Evolutionary conservation across 2,797 vertebrate species (phyloP), one percentile per base, ranked within the genome.

Genomic region (Pitangus sulphuratus): DNA sequence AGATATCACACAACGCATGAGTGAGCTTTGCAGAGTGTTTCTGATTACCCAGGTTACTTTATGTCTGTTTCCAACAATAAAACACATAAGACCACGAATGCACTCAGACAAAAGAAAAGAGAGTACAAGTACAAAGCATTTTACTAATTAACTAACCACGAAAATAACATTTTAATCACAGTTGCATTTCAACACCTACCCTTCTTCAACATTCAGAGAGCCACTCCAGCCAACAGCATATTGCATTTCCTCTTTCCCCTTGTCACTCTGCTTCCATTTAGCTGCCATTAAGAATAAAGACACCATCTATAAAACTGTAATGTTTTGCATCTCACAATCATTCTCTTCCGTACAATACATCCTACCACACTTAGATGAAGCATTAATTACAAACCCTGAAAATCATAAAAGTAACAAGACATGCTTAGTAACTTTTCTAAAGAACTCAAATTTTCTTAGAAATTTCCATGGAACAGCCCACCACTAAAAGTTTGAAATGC

Each of bases 221-320:
- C 99, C 99, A 69, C 98, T 99, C 99, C 99, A 99, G 51, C 98
- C 98, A 96, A 99, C 98, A 69, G 98, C 98, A 96, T 99, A 98
- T 5, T 98, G 99, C 99, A 99, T 99, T 98, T 99, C 99, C 94
- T 99, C 99, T 95, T 98, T 98, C 50, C 99, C 99, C 56, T 98
- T 98, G 92, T 98, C 98, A 82, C 98, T 98, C 8, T 99, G 98
- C 83, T 99, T 99, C 99, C 99, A 99, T 96, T 99, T 99, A 66
- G 99, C 98, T 98, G 92, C 37, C 79, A 81, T n/a, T 69, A 85
- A 82, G 42, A 95, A 68, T 42, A 96, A 95, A 96, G 58, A 92
- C 6, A 88, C 6, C 42, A 44, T 42, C 62, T 48, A 62, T 88
- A 86, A 81, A 84, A 90, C 18, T 39, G 50, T 51, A 50, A 13